Conservation (phyloP, 1,140 invertebrate species). For the Tyrophagus putrescentiae region DNA sequence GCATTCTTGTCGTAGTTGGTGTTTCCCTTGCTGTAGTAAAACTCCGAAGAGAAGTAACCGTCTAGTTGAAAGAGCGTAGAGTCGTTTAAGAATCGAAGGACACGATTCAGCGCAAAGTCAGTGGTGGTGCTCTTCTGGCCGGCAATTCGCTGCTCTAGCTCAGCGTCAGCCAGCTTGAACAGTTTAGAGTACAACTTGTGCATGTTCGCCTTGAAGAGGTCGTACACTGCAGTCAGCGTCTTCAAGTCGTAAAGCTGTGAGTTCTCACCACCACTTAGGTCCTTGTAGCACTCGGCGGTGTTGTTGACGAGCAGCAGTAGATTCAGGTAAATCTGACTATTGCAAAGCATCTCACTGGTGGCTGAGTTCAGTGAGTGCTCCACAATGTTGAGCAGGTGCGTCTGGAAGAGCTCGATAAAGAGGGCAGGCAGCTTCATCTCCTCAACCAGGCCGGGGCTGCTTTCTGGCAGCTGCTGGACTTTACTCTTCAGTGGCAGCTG, state of each 20-base stretch:
- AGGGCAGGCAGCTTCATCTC: too few species aligned
- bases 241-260: background rate
- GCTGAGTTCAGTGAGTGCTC: background rate
- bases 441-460: background rate
- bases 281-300: background rate
- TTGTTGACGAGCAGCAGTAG: constrained; percentile 3
- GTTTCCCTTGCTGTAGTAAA: background rate
- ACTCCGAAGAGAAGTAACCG: constrained; percentile 18
- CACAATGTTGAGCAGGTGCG: background rate
- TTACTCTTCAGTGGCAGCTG: background rate
- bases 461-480: background rate
- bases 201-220: constrained; percentile 4
- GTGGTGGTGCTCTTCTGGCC: background rate
- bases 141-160: background rate
- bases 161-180: background rate
- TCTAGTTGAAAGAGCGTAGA: background rate
- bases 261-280: background rate
- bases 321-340: constrained; percentile 17
- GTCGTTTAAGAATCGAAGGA: constrained; percentile 3
- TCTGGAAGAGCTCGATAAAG: constrained; percentile 1
- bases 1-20: constrained; percentile 15
- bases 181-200: constrained; percentile 2
- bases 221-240: background rate
- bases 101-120: background rate
- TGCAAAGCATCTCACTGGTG: constrained; percentile 8